Conservation (phyloP, 2,888 invertebrate species). For the Calameuta filiformis region DNA sequence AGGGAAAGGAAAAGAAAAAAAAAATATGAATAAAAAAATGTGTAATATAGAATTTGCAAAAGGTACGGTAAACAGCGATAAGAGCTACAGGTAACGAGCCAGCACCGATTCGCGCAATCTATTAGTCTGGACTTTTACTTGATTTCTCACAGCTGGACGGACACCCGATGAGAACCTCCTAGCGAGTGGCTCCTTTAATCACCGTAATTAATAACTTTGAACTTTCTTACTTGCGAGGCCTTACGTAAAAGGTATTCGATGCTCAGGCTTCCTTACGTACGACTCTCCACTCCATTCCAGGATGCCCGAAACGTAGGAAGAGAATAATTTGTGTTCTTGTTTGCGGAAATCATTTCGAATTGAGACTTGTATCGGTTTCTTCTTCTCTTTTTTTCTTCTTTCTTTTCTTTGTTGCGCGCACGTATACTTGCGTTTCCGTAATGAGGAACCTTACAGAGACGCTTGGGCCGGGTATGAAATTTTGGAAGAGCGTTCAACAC, state of each 20-base stretch:
- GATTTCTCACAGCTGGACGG: slow-evolving; percentile 2
- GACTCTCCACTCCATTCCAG: background rate
- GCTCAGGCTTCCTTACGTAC: background rate
- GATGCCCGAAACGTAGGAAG: background rate
- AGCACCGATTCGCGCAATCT: background rate
- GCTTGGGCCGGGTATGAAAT: background rate
- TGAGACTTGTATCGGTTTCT: background rate
- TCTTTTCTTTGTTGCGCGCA: background rate
- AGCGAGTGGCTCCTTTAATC: slow-evolving; percentile 8
- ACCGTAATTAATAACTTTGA: slow-evolving; percentile 7
- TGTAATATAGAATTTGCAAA: background rate
- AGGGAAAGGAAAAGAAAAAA: background rate
- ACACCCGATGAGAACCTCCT: slow-evolving; percentile 7
- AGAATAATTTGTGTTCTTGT: background rate
- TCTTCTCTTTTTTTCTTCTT: background rate
- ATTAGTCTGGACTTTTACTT: slow-evolving; percentile 3
- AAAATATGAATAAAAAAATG: background rate
- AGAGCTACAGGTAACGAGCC: background rate
- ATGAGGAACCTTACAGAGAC: background rate
- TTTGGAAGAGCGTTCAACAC: background rate
- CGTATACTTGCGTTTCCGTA: background rate
- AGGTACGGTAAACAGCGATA: background rate
- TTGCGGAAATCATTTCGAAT: background rate
- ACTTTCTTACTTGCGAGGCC: background rate
- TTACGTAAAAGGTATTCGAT: slow-evolving; percentile 1